Evolutionary conservation across 2,888 invertebrate species (phyloP).

Genomic region (Epistrophe eligans): DNA sequence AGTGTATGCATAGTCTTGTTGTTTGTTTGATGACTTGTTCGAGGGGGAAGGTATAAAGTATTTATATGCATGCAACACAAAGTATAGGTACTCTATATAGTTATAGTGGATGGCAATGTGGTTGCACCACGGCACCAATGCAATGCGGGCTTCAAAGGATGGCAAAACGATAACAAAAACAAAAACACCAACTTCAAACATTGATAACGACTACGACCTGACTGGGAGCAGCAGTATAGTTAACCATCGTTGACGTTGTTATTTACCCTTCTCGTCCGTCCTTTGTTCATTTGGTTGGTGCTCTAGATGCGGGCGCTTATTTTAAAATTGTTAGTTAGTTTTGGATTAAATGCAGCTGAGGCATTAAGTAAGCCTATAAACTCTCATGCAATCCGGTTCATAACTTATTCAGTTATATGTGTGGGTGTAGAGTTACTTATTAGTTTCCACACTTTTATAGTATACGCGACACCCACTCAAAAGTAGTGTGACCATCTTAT

Average conservation of each 20-base stretch:
- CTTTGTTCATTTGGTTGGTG: neutral
- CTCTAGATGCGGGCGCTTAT: slow-evolving; percentile 70
- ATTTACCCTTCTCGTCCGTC: neutral
- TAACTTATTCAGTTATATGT: slow-evolving; percentile 40
- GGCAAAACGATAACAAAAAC: slow-evolving; percentile 46
- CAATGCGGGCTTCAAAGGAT: slow-evolving; percentile 68
- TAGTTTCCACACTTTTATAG: neutral
- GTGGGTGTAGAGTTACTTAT: slow-evolving; percentile 27
- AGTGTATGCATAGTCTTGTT: neutral
- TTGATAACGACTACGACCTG: slow-evolving; percentile 23
- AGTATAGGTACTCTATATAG: neutral
- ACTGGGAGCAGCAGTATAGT: slow-evolving; percentile 31
- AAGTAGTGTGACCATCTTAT: neutral
- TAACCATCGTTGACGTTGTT: slow-evolving; percentile 42
- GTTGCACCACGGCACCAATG: slow-evolving; percentile 45
- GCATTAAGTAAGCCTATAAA: slow-evolving; percentile 57
- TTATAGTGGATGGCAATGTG: slow-evolving; percentile 31
- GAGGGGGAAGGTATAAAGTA: slow-evolving; percentile 11
- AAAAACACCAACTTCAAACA: slow-evolving; percentile 17
- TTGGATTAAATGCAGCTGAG: slow-evolving; percentile 60
- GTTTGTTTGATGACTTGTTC: slow-evolving; percentile 17
- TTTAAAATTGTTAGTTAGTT: slow-evolving; percentile 62
- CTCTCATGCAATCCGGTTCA: slow-evolving; percentile 68
- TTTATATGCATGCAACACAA: slow-evolving; percentile 51
- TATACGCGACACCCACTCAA: slow-evolving; percentile 14